Base-by-base conservation (phyloP, 2,797 vertebrate species). In the Myotis planiceps region DNA sequence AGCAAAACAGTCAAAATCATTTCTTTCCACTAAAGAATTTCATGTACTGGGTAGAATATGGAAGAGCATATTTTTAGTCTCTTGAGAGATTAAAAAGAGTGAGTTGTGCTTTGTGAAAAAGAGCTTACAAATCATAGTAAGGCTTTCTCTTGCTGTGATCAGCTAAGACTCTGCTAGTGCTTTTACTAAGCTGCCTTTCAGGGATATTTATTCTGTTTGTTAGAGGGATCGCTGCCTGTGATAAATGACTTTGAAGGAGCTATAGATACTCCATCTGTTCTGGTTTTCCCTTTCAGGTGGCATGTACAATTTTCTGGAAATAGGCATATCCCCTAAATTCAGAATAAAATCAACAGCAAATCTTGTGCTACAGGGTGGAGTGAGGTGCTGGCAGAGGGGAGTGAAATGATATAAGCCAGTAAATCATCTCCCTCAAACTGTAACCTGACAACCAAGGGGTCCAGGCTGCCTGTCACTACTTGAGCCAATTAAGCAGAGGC, bases 81-180 rank as follows among this genome's bases (percentile, higher is more conserved):
- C 60, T 63, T 96, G 16, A 66, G 66, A 96, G n/a, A 82, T 83
- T n/a, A 81, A 84, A 83, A 93, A 27, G 74, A 83, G 3, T 34
- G 6, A 88, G 39, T 74, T 86, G 74, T 88, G 18, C 88, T 65
- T 96, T 95, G 55, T 78, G 83, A 95, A 51, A 97, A 53, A 13
- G 14, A 6, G 0, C 93, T 88, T 95, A 63, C n/a, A 88, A 21
- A 68, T 85, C 78, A 47, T 63, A 94, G 5, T 58, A 39, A n/a
- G 83, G 34, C 23, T 92, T 96, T 16, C 49, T 97, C 6, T 34
- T 76, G 15, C 55, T 94, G 5, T 25, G 79, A 0, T 82, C 58
- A 96, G 42, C 49, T 80, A 72, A 88, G 21, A 58, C 60, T 96
- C 60, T 96, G 4, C 79, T n/a, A 88, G 14, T 91, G 32, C 88